Evolutionary conservation across 2,797 vertebrate genomes (phyloP).

Genomic region (Neostethus bicornis): DNA sequence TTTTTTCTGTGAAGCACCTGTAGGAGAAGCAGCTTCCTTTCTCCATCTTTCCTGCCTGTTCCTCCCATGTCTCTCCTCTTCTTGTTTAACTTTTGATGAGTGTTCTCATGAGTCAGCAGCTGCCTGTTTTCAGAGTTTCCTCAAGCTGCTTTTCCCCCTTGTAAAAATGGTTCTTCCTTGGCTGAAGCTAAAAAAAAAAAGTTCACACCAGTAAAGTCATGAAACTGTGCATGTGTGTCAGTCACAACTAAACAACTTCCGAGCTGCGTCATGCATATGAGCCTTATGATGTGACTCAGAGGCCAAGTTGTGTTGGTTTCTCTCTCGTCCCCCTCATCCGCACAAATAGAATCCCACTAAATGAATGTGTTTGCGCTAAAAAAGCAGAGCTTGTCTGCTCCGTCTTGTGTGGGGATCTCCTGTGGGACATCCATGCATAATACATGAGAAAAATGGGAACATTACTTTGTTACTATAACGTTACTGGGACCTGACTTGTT

Average conservation of each 20-base stretch:
- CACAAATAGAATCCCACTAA: constrained; percentile 72
- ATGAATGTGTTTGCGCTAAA: constrained; percentile 73
- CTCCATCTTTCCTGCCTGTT: constrained; percentile 6
- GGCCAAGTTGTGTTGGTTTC: constrained; percentile 39
- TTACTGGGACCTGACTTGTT: constrained; percentile 46
- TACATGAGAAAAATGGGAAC: constrained; percentile 73
- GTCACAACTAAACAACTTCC: constrained; percentile 8
- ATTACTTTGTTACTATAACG: constrained; percentile 53
- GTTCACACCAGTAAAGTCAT: constrained; percentile 48
- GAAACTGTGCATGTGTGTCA: constrained; percentile 1
- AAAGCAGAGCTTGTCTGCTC: constrained; percentile 65
- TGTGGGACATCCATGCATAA: constrained; percentile 76
- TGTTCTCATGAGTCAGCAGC: constrained; percentile 55
- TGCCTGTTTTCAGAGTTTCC: constrained; percentile 33
- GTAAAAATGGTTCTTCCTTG: constrained; percentile 2
- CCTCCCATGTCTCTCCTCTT: constrained; percentile 1
- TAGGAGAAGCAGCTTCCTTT: constrained; percentile 23
- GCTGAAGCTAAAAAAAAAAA: constrained; percentile 26
- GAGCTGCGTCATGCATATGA: constrained; percentile 52
- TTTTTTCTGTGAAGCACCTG: constrained; percentile 35
- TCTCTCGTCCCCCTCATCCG: constrained; percentile 65
- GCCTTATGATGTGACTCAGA: constrained; percentile 54
- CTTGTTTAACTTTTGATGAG: constrained; percentile 38
- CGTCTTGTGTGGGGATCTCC: constrained; percentile 63
- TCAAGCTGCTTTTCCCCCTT: background rate